Evolutionary conservation across 1,140 invertebrate genomes (phyloP).

Genomic region (Calliopsis andreniformis): DNA sequence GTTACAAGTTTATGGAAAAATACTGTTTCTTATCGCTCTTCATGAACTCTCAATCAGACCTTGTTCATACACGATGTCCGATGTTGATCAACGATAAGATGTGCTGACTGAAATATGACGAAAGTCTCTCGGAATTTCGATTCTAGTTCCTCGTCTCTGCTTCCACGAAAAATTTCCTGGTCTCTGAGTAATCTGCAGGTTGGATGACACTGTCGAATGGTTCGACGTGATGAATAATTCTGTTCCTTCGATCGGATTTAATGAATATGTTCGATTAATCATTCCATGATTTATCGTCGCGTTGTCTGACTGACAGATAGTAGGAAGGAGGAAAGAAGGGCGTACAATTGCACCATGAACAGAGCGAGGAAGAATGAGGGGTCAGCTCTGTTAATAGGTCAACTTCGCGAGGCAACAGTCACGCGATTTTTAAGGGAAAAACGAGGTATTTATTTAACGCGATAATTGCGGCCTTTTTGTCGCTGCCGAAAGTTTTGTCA

Average conservation of each 20-base stretch:
- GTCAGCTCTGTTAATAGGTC: slow-evolving; percentile 55
- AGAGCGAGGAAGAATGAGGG: slow-evolving; percentile 9
- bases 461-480: slow-evolving; percentile 44
- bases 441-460: slow-evolving; percentile 45
- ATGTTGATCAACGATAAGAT: no score
- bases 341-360: slow-evolving; percentile 4
- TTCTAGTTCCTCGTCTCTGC: no score
- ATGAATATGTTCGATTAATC: not conserved
- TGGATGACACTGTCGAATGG: not conserved
- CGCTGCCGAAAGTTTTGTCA: not conserved
- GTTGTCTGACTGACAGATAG: no score
- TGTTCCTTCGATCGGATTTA: not conserved
- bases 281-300: not conserved
- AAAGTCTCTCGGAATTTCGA: no score
- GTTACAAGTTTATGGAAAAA: no score
- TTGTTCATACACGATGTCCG: no score
- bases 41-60: no score
- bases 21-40: no score
- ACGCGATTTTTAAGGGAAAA: slow-evolving; percentile 43
- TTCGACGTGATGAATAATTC: not conserved
- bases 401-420: slow-evolving; percentile 35
- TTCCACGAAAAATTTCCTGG: no score
- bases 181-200: no score
- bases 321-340: not conserved
- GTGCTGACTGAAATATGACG: no score